phyloP scores from a whole-genome alignment of 1,140 invertebrate genomes.

The Megathymus violae region DNA sequence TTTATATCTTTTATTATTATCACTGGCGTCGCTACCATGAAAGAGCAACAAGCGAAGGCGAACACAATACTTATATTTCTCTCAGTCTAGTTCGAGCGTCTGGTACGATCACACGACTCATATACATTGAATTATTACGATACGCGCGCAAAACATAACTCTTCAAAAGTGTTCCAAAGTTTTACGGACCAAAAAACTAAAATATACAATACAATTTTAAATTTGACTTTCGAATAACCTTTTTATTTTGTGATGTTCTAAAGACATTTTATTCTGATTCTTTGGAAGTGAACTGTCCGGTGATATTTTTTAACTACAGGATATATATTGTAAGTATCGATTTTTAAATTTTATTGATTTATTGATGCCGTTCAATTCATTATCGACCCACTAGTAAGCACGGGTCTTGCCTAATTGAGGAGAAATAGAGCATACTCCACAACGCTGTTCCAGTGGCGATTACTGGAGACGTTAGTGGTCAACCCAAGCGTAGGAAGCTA shows the following conservation, averaged over 20 bases:
- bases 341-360: not conserved
- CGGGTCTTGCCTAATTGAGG: no score
- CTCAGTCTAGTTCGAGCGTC: slow-evolving; percentile 15
- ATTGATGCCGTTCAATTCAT: no score
- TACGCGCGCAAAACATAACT: slow-evolving; percentile 24
- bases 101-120: slow-evolving; percentile 11
- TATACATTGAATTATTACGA: not conserved
- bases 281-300: no score
- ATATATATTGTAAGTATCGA: slow-evolving; percentile 9
- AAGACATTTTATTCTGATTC: no score
- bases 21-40: slow-evolving; percentile 10
- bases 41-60: slow-evolving; percentile 6
- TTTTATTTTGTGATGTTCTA: slow-evolving; percentile 8
- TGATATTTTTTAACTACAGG: no score
- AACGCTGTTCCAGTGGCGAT: no score
- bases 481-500: no score
- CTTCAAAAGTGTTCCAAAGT: slow-evolving; percentile 6
- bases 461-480: no score
- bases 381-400: no score
- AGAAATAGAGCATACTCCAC: no score
- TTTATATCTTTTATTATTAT: slow-evolving; percentile 24
- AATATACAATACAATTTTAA: no score
- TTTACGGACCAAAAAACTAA: not conserved
- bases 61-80: not conserved
- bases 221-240: slow-evolving; percentile 4